These are phyloP conservation scores for Steinernema feltiae DNA, from an alignment of 1,140 invertebrate genomes.

Conservation along the genomic window DNA sequence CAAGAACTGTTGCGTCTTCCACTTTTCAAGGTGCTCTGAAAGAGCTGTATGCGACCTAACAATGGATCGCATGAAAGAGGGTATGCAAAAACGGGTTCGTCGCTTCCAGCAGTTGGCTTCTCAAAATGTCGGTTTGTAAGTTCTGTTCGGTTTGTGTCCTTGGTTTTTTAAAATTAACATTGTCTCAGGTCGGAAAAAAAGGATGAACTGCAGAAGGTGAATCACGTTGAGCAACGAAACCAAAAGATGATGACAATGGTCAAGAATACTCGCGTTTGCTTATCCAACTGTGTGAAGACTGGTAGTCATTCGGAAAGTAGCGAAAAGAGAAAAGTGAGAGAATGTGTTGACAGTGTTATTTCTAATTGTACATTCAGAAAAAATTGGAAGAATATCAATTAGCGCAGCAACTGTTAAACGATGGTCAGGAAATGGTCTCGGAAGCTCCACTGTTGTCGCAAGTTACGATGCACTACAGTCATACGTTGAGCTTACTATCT, in stretches of 20 bases:
- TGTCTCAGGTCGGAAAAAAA: conserved; percentile 14
- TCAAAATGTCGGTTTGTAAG: conserved; percentile 18
- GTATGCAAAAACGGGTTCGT: conserved; percentile 19
- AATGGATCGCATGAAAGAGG: conserved; percentile 19
- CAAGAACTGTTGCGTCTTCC: neutral
- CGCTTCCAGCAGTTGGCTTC: conserved; percentile 20
- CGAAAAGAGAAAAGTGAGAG: conserved; percentile 10
- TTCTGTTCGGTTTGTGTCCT: neutral
- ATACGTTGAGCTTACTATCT: neutral
- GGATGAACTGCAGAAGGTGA: conserved; percentile 5
- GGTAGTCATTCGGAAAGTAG: neutral
- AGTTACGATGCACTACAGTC: conserved; percentile 2
- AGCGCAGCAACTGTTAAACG: neutral
- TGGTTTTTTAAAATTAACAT: neutral
- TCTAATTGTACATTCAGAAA: conserved; percentile 5
- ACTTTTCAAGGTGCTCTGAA: neutral
- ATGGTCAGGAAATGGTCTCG: conserved; percentile 10
- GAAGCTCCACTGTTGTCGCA: neutral
- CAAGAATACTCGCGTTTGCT: neutral
- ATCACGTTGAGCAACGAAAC: conserved; percentile 12
- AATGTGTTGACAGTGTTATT: neutral
- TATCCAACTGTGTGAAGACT: conserved; percentile 7
- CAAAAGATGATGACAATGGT: conserved; percentile 14
- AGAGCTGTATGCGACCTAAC: neutral
- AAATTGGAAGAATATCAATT: conserved; percentile 10